Percentiles rank a stretch among this genome's conserved stretches.
phyloP scores from a whole-genome alignment of 2,888 invertebrate species.

The Diplazon laetatorius region DNA sequence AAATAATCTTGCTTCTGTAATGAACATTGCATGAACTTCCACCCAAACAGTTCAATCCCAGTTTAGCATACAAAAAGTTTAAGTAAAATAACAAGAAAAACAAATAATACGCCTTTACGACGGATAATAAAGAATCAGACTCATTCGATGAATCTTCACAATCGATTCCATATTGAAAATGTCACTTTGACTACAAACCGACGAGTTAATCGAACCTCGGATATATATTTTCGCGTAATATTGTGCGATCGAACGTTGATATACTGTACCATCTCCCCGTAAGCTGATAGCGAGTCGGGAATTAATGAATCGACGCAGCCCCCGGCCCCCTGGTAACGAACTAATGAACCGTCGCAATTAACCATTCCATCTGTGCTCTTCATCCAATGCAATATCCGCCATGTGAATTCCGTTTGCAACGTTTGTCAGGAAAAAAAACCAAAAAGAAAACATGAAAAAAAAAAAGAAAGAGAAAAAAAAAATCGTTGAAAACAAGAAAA shows the following conservation, averaged over 20 bases:
- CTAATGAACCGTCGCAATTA: slow-evolving; percentile 62
- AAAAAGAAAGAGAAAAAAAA: background rate
- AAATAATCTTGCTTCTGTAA: too few species aligned
- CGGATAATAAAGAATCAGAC: too few species aligned
- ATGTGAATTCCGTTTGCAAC: slow-evolving; percentile 41
- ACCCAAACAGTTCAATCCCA: too few species aligned
- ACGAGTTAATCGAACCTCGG: slow-evolving; percentile 5
- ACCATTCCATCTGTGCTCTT: slow-evolving; percentile 28
- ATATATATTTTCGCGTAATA: slow-evolving; percentile 9
- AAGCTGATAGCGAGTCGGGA: background rate
- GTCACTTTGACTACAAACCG: slow-evolving; percentile 12
- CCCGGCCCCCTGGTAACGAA: slow-evolving; percentile 34
- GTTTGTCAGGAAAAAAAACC: slow-evolving; percentile 7
- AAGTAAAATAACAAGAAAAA: too few species aligned
- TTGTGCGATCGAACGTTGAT: background rate
- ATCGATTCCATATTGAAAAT: slow-evolving; percentile 19
- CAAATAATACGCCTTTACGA: too few species aligned
- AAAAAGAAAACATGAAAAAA: slow-evolving; percentile 23
- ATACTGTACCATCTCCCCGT: slow-evolving; percentile 24
- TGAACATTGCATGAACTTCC: too few species aligned
- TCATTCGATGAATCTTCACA: background rate
- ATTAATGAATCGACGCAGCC: slow-evolving; percentile 39
- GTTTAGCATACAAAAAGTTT: too few species aligned
- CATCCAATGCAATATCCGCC: slow-evolving; percentile 30
- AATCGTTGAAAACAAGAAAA: slow-evolving; percentile 11